Base-by-base conservation (phyloP, 1,140 invertebrate genomes). In the Drosophila chauvacae region DNA sequence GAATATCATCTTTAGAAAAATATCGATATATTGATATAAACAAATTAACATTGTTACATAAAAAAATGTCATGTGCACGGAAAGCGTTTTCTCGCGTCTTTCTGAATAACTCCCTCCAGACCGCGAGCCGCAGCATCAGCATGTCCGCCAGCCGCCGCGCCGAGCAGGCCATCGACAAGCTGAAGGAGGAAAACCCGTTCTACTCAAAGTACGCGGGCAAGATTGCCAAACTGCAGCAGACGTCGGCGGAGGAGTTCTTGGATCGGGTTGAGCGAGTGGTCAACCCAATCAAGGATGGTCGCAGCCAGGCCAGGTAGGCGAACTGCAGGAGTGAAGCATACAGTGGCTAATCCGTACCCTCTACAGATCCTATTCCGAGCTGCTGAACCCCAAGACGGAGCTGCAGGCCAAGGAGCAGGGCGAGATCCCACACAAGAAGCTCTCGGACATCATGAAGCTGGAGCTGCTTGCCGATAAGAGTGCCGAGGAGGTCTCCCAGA, bases 161-260 rank as follows among this genome's bases (percentile, higher is more conserved):
- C n/a, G 71, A 92, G 58, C 82, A 93, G 59, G 90, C 64, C 30
- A 39, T 93, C 4, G 92, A 93, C 10, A 75, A 92, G 59, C 60
- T 93, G n/a, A 92, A 92, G 42, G 82, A 90, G 7, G 70, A 93
- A 9, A 98, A 97, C 94, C 96, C 96, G 2, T 97, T 96, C 88
- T 97, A 94, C 85, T 95, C 95, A 20, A 98, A 97, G 91, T 98
- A 98, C 93, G 95, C 96, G 0, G 91, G 94, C 2, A 97, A 97
- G 92, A 97, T 97, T 68, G 94, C 95, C 2, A 93, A 94, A 63
- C 80, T 97, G 37, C 96, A 97, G 91, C 93, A 96, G 92, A 96
- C 94, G 1, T 95, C 95, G 45, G 96, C 96, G 1, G 95, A 96
- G 69, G 95, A 97, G 87, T 96, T 97, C 86, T 75, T 96, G n/a